phyloP scores from a whole-genome alignment of 2,888 invertebrate species.

The Microctonus aethiopoides region DNA sequence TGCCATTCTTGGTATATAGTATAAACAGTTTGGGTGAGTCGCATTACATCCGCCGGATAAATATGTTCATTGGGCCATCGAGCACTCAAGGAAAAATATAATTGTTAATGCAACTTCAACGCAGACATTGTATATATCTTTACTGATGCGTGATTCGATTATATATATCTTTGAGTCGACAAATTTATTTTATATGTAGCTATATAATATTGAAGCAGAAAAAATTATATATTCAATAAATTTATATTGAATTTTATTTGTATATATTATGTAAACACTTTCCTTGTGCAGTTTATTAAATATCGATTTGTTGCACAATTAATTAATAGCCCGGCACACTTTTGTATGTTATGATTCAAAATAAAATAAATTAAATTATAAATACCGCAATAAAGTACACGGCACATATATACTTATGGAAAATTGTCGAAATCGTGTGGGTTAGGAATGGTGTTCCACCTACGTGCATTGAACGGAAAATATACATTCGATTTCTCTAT shows the following conservation, averaged over 20 bases:
- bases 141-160: conserved; percentile 1
- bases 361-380: conserved; percentile 1
- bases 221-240: too few relatives aligned
- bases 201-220: conserved; percentile 41
- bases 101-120: conserved; percentile 17
- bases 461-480: conserved; percentile 33
- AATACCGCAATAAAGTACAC: not conserved
- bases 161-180: not conserved
- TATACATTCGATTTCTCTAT: conserved; percentile 36
- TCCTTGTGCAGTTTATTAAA: not conserved
- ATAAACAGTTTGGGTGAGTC: conserved; percentile 40
- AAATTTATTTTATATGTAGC: conserved; percentile 10
- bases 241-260: too few relatives aligned
- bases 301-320: conserved; percentile 44
- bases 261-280: too few relatives aligned
- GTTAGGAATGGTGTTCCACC: conserved; percentile 55
- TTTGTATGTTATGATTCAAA: not conserved
- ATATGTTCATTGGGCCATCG: conserved; percentile 29
- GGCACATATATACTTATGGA: not conserved
- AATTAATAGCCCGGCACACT: conserved; percentile 43
- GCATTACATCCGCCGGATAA: conserved; percentile 44
- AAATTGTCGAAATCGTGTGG: conserved; percentile 53
- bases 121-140: not conserved
- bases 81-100: conserved; percentile 44
- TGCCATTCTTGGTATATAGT: conserved; percentile 32